phyloP scores from a whole-genome alignment of 1,140 invertebrate species.

The Hylyphantes graminicola region DNA sequence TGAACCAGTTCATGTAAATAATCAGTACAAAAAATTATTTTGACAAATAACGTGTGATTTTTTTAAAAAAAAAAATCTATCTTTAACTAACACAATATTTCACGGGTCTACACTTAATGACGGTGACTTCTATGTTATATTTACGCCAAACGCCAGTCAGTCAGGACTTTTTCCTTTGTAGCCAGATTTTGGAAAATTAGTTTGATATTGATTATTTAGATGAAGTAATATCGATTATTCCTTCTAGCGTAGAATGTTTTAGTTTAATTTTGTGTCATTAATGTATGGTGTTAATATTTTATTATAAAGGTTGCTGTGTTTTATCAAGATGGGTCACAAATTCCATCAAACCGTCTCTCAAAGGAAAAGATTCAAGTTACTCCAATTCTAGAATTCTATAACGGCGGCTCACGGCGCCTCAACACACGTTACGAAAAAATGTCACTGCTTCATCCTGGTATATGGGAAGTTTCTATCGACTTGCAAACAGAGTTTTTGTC shows the following conservation, averaged over 20 bases:
- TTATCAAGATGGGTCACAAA: constrained; percentile 80
- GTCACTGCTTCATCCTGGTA: constrained; percentile 73
- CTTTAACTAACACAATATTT: no score
- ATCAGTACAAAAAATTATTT: no score
- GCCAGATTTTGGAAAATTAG: no score
- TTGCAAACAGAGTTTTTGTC: constrained; percentile 68
- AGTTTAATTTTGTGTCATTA: background rate
- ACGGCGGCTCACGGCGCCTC: constrained; percentile 72
- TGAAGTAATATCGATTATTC: background rate
- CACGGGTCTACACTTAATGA: no score
- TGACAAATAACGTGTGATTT: no score
- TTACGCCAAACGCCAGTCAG: no score
- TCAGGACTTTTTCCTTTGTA: no score
- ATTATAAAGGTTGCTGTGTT: constrained; percentile 74
- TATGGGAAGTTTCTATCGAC: constrained; percentile 83
- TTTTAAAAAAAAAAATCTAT: no score
- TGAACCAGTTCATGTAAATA: no score
- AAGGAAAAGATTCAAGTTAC: constrained; percentile 69
- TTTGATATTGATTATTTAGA: no score
- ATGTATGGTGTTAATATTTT: background rate
- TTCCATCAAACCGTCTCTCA: constrained; percentile 72
- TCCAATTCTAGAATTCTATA: constrained; percentile 68
- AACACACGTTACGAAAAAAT: constrained; percentile 66
- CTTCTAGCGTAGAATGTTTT: background rate
- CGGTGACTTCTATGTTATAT: no score